Evolutionary conservation across 2,113 vertebrate species (phyloP).

Genomic region (Sterna hirundo): DNA sequence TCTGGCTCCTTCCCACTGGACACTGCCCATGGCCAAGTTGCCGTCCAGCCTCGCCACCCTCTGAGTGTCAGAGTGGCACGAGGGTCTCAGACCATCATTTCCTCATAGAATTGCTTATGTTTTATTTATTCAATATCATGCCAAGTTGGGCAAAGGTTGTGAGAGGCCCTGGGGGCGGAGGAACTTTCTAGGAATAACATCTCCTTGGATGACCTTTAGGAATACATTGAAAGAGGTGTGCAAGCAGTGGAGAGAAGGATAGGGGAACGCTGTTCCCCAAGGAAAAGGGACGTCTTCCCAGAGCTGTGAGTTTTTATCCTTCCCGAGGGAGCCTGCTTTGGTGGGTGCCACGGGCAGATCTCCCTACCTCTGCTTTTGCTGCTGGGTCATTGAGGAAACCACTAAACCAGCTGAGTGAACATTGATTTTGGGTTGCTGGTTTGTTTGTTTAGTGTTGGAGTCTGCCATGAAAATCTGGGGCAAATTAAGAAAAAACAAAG

Average conservation of each 20-base stretch:
- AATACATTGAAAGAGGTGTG: not conserved
- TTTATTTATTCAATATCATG: not conserved
- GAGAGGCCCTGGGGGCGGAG: not conserved
- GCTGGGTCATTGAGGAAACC: not conserved
- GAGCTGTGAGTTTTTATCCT: not conserved
- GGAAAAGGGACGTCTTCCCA: not conserved
- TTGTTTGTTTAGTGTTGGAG: conserved; percentile 11
- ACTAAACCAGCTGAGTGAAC: not conserved
- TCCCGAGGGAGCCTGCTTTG: not conserved
- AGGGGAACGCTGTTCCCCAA: not conserved
- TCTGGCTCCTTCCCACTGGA: not conserved
- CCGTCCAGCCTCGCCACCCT: not conserved
- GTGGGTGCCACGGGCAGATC: not conserved
- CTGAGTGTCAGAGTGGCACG: fast-evolving
- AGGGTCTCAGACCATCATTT: not conserved
- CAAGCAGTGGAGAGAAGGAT: not conserved
- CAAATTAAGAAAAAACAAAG: conserved; percentile 34
- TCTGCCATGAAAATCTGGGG: conserved; percentile 14
- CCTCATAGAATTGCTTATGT: not conserved
- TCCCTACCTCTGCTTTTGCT: not conserved
- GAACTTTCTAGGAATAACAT: not conserved
- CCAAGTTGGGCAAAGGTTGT: not conserved
- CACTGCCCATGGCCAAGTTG: not conserved
- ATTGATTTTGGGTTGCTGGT: not conserved
- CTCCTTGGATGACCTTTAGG: not conserved